These are phyloP conservation scores for Dryomyza anilis DNA, from an alignment of 2,888 invertebrate species.

Conservation along the genomic window DNA sequence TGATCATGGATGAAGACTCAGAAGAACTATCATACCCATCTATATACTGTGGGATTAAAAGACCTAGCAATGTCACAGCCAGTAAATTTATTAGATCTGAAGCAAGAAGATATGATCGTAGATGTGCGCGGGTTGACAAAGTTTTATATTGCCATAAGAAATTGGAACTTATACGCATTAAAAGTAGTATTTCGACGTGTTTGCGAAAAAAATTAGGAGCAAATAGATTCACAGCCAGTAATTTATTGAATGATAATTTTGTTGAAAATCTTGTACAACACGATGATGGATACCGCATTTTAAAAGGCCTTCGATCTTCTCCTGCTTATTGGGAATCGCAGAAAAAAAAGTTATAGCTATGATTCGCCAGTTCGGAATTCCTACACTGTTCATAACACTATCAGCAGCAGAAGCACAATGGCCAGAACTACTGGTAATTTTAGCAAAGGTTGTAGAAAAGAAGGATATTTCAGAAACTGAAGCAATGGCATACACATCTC, in stretches of 20 bases:
- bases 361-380: constrained; percentile 30
- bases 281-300: constrained; percentile 24
- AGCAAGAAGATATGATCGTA: constrained; percentile 28
- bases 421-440: no score
- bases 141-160: constrained; percentile 30
- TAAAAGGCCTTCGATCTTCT: constrained; percentile 30
- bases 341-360: constrained; percentile 26
- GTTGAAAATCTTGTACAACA: constrained; percentile 24
- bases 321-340: constrained; percentile 36
- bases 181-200: constrained; percentile 27
- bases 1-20: constrained; percentile 29
- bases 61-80: no score
- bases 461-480: no score
- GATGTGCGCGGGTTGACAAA: constrained; percentile 31
- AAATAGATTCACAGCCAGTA: background rate
- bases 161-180: constrained; percentile 24
- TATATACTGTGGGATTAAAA: constrained; percentile 27
- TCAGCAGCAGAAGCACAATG: no score
- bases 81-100: constrained; percentile 27
- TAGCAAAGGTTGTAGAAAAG: constrained; percentile 23
- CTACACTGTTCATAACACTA: no score
- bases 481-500: constrained; percentile 11
- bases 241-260: constrained; percentile 22
- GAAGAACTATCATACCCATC: constrained; percentile 30
- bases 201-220: constrained; percentile 20